These are phyloP conservation scores for Ageneiosus marmoratus DNA, from an alignment of 2,113 vertebrate genomes.

Conservation along the genomic window DNA sequence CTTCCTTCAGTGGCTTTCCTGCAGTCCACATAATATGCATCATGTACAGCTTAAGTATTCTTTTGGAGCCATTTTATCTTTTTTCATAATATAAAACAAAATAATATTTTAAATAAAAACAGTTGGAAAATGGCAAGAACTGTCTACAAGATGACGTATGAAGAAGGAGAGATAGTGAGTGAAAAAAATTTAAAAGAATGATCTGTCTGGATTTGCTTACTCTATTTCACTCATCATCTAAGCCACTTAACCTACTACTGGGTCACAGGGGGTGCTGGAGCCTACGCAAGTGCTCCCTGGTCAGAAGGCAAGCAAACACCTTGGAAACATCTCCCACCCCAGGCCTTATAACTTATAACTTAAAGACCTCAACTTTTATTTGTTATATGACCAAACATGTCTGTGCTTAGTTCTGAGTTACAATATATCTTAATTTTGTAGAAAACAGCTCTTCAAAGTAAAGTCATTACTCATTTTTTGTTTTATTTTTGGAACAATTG, in stretches of 20 bases:
- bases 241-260: no score
- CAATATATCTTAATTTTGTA: neutral
- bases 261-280: no score
- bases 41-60: conserved; percentile 55
- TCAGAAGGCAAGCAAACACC: no score
- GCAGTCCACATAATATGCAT: conserved; percentile 70
- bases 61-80: conserved; percentile 17
- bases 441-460: conserved; percentile 57
- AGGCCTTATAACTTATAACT: no score
- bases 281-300: no score
- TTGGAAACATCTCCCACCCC: no score
- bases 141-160: neutral
- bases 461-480: conserved; percentile 67
- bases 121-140: neutral
- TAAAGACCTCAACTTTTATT: neutral
- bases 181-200: neutral
- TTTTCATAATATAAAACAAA: neutral
- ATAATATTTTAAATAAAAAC: conserved; percentile 8
- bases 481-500: conserved; percentile 71
- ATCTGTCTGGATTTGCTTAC: neutral
- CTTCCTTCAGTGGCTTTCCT: conserved; percentile 70
- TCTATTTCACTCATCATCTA: no score
- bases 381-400: neutral
- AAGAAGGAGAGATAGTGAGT: neutral
- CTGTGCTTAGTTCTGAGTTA: neutral